These are phyloP conservation scores for Apaloderma vittatum DNA, from an alignment of 2,113 vertebrate genomes.

Conservation along the genomic window DNA sequence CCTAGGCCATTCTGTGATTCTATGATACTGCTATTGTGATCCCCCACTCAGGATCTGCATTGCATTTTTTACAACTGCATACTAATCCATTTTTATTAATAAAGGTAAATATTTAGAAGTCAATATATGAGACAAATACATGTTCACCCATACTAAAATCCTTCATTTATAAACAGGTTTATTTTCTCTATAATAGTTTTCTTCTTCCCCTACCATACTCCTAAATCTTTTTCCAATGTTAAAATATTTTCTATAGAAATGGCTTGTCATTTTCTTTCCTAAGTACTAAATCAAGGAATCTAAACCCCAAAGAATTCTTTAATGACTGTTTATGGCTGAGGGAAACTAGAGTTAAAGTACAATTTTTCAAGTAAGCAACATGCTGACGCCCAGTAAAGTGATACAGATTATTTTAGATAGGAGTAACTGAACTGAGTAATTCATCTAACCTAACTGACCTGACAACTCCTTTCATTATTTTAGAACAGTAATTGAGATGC, in stretches of 20 bases:
- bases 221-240: not conserved
- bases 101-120: not conserved
- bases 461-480: conserved; percentile 50
- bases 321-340: conserved; percentile 2
- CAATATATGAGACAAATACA: not conserved
- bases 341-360: not conserved
- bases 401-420: conserved; percentile 37
- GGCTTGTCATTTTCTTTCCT: not conserved
- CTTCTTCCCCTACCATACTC: not conserved
- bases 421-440: conserved; percentile 39
- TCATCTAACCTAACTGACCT: conserved; percentile 42
- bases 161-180: not conserved
- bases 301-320: conserved; percentile 8
- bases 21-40: not conserved
- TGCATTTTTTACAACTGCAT: not conserved
- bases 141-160: not conserved
- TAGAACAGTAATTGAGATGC: conserved; percentile 27
- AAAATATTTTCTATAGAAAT: not conserved
- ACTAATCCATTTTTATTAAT: not conserved
- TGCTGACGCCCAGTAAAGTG: not conserved
- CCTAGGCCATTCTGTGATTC: too few relatives aligned
- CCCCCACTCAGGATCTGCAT: not conserved
- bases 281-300: not conserved
- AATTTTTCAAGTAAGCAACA: conserved; percentile 5
- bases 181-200: not conserved